Percentiles rank a stretch among this genome's conserved stretches.
Conservation (phyloP, 2,113 vertebrate species). For the Rattus norvegicus region DNA sequence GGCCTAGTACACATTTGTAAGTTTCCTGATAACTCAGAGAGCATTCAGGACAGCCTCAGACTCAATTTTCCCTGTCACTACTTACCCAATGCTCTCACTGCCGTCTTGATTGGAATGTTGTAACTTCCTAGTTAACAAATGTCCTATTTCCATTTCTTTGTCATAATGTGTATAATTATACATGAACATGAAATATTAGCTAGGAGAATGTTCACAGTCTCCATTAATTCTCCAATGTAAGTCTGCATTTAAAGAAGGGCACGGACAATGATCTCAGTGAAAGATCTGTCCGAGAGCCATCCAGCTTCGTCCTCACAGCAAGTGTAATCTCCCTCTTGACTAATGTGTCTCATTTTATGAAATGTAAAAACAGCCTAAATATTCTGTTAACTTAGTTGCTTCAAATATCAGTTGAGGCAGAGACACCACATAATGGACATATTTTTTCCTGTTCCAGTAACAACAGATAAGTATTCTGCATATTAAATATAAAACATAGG, state of each 20-base stretch:
- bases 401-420: background rate
- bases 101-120: slow-evolving; percentile 35
- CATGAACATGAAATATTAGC: slow-evolving; percentile 61
- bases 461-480: background rate
- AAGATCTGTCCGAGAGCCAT: background rate
- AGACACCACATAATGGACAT: background rate
- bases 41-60: slow-evolving; percentile 1
- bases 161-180: slow-evolving; percentile 55
- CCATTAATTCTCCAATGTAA: slow-evolving; percentile 50
- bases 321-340: background rate
- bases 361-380: background rate
- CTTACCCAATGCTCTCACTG: slow-evolving; percentile 40
- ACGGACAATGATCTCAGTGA: slow-evolving; percentile 1
- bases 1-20: background rate
- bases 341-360: slow-evolving; percentile 49
- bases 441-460: background rate
- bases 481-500: background rate
- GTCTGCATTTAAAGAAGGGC: slow-evolving; percentile 27
- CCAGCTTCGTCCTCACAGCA: background rate
- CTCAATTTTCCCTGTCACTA: slow-evolving; percentile 34
- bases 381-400: background rate
- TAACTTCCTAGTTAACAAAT: slow-evolving; percentile 62
- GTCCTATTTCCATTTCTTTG: slow-evolving; percentile 55
- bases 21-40: slow-evolving; percentile 12
- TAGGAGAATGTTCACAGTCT: slow-evolving; percentile 34